Evolutionary conservation across 2,888 invertebrate species (phyloP), one percentile per base, ranked within the genome.

Genomic region (Hirtodrosophila confusa): DNA sequence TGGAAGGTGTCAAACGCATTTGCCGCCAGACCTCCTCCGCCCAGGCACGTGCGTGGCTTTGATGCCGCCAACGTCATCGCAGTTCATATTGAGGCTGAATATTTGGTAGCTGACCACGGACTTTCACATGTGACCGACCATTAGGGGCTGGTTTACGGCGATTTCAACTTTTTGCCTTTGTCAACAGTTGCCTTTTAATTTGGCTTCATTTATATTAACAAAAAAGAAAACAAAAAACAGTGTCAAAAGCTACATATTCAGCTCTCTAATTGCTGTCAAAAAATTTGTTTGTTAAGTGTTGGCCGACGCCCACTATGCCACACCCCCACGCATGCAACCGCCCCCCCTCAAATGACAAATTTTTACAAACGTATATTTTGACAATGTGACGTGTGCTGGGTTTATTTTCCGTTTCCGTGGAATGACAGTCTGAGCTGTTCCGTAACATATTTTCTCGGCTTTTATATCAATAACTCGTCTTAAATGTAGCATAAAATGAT

Each of bases 121-220:
- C 55, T 64, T 64, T 64, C 54, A 61, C 72, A 69, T 44, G 60
- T 73, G 76, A 66, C 67, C 55, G 79, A 68, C 70, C 57, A 58
- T 63, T 63, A 61, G 60, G 82, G 70, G 62, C 61, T 64, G 68
- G 53, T 65, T 58, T 39, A 9, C 43, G 40, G 39, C 55, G 53
- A 58, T 33, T 64, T 63, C 55, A 58, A 36, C 49, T 17, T 17
- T 55, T 67, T 33, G 57, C 62, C 78, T 80, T 73, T 83, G 82
- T 86, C 86, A 80, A 80, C 82, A 86, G 73, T 83, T 78, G 84
- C 80, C 70, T 80, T 82, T 86, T 83, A 80, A 83, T 83, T 83
- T 86, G 66, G 51, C 63, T 85, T 86, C 86, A 83, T 82, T 86
- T 83, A 68, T 83, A 80, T 80, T 82, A 68, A 80, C 68, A 27